Evolutionary conservation across 2,888 invertebrate genomes (phyloP), one percentile per base, ranked within the genome.

Genomic region (Scrobipalpa costella): DNA sequence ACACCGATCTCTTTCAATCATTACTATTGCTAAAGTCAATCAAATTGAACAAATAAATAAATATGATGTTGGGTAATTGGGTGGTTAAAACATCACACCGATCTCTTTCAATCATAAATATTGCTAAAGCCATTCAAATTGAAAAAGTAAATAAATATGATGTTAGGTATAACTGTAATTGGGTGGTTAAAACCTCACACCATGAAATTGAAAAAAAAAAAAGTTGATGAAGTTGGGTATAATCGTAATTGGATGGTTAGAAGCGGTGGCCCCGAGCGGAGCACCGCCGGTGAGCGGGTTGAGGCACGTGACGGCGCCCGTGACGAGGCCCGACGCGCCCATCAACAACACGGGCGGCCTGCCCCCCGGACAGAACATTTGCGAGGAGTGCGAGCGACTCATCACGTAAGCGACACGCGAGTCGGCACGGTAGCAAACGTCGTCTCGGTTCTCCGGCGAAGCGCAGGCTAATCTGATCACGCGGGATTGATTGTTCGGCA

Each of bases 361-460:
- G 76, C 95, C 96, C 75, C 94, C 96, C 74, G 96, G 96, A 80
- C 97, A 97, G 92, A 98, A 97, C 92, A 96, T 98, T 90, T 99
- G 99, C 93, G 96, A 96, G 75, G 98, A 98, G 84, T 99, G 99
- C 93, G 98, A 98, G 89, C 95, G 98, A 81, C 95, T 98, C 82
- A 98, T 99, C 92, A 97, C 98, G 98, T 99, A 96, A 97, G 98
- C 96, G 93, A 27, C 27, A 3, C 94, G 91, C 93, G 78, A 89
- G 88, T 93, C 79, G 92, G 94, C 87, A 94, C 94, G 85, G 94
- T 94, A 81, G 92, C 92, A 84, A 92, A 93, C 89, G 86, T 70
- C 87, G 88, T 62, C 47, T 59, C 59, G 59, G 44, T 7, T 0
- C 21, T 21, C 49, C 19, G 19, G 36, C 7, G 44, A 44, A n/a